Conservation (phyloP, 1,140 invertebrate species). For the Dolichoris vasculosae region DNA sequence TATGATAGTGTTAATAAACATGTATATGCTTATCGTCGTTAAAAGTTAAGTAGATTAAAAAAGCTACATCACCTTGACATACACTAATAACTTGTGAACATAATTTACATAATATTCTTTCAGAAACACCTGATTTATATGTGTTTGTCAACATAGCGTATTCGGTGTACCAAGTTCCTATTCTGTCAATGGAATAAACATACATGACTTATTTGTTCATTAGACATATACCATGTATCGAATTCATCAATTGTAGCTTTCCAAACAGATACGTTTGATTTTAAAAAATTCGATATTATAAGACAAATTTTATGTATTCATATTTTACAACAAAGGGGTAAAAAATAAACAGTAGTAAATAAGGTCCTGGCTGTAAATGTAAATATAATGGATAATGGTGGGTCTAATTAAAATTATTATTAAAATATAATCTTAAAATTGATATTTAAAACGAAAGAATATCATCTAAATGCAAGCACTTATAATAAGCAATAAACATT, state of each 20-base stretch:
- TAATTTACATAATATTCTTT: background rate
- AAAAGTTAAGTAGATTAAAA: background rate
- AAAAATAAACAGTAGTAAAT: no score
- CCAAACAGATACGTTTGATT: background rate
- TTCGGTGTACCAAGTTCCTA: background rate
- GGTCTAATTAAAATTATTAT: no score
- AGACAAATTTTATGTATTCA: background rate
- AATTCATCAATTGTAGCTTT: background rate
- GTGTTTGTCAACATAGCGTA: background rate
- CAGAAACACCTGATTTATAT: background rate
- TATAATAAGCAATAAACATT: slow-evolving; percentile 2
- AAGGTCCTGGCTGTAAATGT: no score
- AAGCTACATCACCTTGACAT: background rate
- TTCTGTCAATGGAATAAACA: background rate
- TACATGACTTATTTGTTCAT: background rate
- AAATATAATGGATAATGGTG: no score
- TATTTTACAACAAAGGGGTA: background rate
- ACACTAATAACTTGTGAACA: background rate
- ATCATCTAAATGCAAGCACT: no score
- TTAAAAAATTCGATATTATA: background rate
- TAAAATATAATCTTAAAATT: no score
- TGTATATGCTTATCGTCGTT: background rate
- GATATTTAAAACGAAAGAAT: no score
- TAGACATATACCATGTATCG: background rate
- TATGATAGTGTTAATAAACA: background rate